Evolutionary conservation across 2,797 vertebrate genomes (phyloP), one percentile per base, ranked within the genome.

Genomic region (Sebastes wilsoni): DNA sequence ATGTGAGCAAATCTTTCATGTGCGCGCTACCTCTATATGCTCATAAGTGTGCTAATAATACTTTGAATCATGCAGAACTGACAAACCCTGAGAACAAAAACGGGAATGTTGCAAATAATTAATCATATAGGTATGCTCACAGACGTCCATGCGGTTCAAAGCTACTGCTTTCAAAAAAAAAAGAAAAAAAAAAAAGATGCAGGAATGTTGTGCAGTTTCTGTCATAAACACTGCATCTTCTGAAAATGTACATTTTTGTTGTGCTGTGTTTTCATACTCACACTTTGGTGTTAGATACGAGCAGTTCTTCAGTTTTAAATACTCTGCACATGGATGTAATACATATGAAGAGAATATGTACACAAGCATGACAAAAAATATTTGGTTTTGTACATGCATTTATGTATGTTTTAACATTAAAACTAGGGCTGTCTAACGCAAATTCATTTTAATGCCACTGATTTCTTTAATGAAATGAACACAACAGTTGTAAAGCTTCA

Each of bases 81-180:
- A 75, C 25, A 52, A 75, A 74, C 38, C 25, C 62, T 54, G 8
- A 54, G n/a, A 77, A 66, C 68, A 60, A 77, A 81, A 25, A 4
- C 46, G 8, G 46, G 8, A 49, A 49, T 4, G 62, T 13, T 58
- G 42, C 61, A 73, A 75, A 78, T 84, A 73, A 79, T 64, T 27
- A 7, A 65, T 71, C 28, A 58, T 13, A 42, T 13, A 59, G 8
- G 42, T 58, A 30, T 25, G 49, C 30, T 59, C 67, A 65, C 13
- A 79, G 56, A 62, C 1, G 7, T 59, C 18, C 5, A 65, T 13
- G 4, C 8, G 9, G 34, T 67, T 77, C 36, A 68, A 67, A 75
- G 23, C 0, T 59, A 18, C 30, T 25, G 62, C 46, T 81, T 75
- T 69, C 13, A 75, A 62, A 54, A 49, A 10, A 14, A 6, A 2